Percentiles rank a stretch among this genome's conserved stretches.
Conservation (phyloP, 2,797 vertebrate species). For the Setipinna tenuifilis region DNA sequence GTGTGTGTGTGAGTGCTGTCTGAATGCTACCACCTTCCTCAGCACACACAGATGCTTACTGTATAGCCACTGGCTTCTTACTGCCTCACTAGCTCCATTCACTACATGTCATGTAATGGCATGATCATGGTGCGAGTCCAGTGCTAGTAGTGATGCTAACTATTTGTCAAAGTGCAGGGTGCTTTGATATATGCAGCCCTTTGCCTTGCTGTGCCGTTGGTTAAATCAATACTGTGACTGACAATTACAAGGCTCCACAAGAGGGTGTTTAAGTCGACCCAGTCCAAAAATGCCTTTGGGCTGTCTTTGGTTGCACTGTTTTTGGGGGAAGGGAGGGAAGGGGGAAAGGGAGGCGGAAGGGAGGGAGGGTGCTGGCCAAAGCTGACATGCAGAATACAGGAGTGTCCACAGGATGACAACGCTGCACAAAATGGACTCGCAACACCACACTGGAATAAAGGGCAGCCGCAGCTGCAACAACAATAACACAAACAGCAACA, state of each 20-base stretch:
- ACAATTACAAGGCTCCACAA: conserved; percentile 39
- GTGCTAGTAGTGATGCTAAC: neutral
- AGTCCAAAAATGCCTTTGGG: neutral
- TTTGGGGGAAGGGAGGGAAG: neutral
- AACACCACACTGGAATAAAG: neutral
- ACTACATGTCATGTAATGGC: conserved; percentile 75
- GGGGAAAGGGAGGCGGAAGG: conserved; percentile 21
- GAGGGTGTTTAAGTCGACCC: conserved; percentile 38
- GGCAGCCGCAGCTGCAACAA: neutral
- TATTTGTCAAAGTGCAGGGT: neutral
- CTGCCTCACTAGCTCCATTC: conserved; percentile 71
- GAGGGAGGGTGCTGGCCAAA: neutral
- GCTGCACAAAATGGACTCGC: too few species aligned
- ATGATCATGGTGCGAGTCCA: conserved; percentile 57
- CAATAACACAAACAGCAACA: neutral
- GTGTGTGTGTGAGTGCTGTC: too few species aligned
- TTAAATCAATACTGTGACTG: conserved; percentile 46
- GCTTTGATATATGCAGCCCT: conserved; percentile 25
- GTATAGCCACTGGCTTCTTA: conserved; percentile 59
- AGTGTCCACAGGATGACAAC: too few species aligned
- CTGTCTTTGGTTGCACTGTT: neutral
- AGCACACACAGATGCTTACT: conserved; percentile 68
- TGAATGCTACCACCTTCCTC: neutral
- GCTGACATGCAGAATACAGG: too few species aligned
- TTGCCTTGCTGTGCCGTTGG: conserved; percentile 36